Percentiles rank a stretch among this genome's conserved stretches.
phyloP scores from a whole-genome alignment of 1,140 invertebrate species.

The Zophobas atratus region DNA sequence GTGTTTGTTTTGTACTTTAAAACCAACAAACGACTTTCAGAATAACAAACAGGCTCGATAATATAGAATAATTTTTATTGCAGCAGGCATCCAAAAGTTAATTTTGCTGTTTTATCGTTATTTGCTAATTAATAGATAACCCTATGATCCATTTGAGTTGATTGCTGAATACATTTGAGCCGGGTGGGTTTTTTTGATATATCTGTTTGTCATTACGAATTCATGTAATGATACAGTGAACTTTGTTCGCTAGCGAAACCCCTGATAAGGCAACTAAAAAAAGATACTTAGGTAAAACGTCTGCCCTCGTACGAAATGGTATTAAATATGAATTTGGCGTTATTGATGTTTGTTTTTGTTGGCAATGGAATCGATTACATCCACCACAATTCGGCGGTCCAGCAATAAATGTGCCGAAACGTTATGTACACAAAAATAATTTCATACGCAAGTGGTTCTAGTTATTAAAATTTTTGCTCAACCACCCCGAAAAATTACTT shows the following conservation, averaged over 20 bases:
- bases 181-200: too few relatives aligned
- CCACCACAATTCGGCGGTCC: constrained; percentile 21
- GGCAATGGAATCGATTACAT: constrained; percentile 22
- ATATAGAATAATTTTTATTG: too few relatives aligned
- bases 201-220: too few relatives aligned
- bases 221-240: too few relatives aligned
- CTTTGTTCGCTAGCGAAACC: too few relatives aligned
- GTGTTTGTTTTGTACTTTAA: not conserved
- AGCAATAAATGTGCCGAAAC: constrained; percentile 20
- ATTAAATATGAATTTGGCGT: constrained; percentile 12
- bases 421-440: constrained; percentile 53
- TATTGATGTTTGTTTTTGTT: constrained; percentile 31
- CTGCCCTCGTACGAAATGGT: not conserved
- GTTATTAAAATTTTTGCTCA: constrained; percentile 56
- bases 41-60: too few relatives aligned
- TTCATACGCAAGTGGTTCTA: constrained; percentile 54
- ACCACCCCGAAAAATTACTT: constrained; percentile 55
- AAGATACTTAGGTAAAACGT: too few relatives aligned
- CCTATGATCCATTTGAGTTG: too few relatives aligned
- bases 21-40: not conserved
- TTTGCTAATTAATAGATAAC: too few relatives aligned
- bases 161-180: too few relatives aligned
- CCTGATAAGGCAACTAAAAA: too few relatives aligned
- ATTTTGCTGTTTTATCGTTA: not conserved
- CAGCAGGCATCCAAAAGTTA: not conserved